phyloP scores from a whole-genome alignment of 2,888 invertebrate genomes.

The Heterodera filipjevi region DNA sequence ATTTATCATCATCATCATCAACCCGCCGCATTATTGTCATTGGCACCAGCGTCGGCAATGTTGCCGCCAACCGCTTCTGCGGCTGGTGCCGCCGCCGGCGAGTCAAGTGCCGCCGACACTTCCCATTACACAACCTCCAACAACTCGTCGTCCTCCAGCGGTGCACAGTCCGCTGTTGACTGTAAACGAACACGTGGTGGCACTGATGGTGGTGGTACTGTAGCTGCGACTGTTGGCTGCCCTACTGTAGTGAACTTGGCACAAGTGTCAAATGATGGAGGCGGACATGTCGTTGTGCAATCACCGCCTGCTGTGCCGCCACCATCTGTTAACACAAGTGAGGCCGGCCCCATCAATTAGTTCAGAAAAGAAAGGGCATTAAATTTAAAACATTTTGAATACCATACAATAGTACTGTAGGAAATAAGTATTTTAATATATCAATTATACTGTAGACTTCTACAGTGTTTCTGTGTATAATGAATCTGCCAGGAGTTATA shows the following conservation, averaged over 20 bases:
- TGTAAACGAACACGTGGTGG: conserved; percentile 26
- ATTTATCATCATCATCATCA: conserved; percentile 5
- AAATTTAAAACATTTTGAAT: background rate
- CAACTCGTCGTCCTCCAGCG: conserved; percentile 29
- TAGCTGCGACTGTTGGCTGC: background rate
- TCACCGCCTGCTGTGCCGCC: conserved; percentile 1
- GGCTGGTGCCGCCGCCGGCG: background rate
- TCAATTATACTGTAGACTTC: too few species aligned
- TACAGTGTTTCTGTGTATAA: too few species aligned
- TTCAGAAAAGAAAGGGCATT: background rate
- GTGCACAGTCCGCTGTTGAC: conserved; percentile 29
- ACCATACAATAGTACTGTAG: too few species aligned
- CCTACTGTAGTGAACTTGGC: background rate
- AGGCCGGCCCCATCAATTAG: background rate
- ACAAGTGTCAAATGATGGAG: too few species aligned
- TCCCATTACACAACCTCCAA: conserved; percentile 23
- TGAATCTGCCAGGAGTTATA: too few species aligned
- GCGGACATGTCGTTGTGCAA: background rate
- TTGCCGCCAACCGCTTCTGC: background rate
- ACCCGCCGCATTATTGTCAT: background rate
- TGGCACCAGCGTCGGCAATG: conserved; percentile 4
- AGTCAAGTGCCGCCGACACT: background rate
- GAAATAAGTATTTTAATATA: too few species aligned
- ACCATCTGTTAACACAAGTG: conserved; percentile 25
- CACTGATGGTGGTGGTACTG: background rate